These are phyloP conservation scores for Mayetiola destructor DNA, from an alignment of 2,888 invertebrate species.

Conservation along the genomic window DNA sequence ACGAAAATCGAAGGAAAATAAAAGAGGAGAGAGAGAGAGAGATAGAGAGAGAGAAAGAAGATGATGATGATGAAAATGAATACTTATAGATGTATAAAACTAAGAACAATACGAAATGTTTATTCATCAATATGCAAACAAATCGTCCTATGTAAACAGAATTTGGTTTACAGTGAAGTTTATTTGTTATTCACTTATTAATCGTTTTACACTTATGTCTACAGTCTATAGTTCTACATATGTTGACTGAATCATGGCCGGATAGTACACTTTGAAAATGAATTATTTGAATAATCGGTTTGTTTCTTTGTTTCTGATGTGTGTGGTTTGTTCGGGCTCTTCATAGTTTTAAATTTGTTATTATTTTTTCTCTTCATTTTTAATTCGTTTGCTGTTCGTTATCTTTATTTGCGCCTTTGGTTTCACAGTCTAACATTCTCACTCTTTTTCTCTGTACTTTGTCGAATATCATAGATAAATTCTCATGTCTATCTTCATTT, in stretches of 20 bases:
- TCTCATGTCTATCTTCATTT: too few relatives aligned
- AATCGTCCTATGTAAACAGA: constrained; percentile 12
- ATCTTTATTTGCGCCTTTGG: neutral
- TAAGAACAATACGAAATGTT: constrained; percentile 7
- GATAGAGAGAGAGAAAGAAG: constrained; percentile 2
- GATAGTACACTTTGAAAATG: constrained; percentile 12
- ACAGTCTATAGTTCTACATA: too few relatives aligned
- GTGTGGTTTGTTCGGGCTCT: too few relatives aligned
- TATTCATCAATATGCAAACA: constrained; percentile 7
- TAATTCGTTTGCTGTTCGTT: neutral
- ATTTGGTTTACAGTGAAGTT: neutral
- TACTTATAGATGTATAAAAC: too few relatives aligned
- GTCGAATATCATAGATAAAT: too few relatives aligned
- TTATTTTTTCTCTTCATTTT: constrained; percentile 9
- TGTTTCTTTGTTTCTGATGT: constrained; percentile 10
- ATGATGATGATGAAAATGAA: too few relatives aligned
- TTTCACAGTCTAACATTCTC: constrained; percentile 3
- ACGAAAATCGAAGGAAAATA: neutral
- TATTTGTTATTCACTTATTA: constrained; percentile 13
- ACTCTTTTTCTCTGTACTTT: too few relatives aligned
- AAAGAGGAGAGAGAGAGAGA: constrained; percentile 5
- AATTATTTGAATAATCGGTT: constrained; percentile 13
- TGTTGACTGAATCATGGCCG: too few relatives aligned
- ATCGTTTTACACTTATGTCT: constrained; percentile 10
- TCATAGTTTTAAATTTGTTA: constrained; percentile 6